phyloP scores from a whole-genome alignment of 2,113 vertebrate genomes.

The Ammodytes dubius region DNA sequence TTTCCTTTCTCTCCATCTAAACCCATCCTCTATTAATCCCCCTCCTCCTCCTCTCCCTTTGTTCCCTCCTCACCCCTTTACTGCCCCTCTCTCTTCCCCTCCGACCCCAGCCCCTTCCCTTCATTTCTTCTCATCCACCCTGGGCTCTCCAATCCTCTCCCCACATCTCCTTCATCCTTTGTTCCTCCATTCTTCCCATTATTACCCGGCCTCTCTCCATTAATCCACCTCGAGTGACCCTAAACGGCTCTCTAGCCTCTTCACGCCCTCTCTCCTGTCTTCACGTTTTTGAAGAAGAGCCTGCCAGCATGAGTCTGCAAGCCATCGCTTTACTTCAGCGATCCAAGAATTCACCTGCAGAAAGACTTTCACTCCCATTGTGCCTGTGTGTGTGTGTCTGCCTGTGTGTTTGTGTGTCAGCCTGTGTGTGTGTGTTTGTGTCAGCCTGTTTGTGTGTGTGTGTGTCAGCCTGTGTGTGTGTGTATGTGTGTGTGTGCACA shows the following conservation, averaged over 20 bases:
- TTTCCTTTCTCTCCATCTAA: constrained; percentile 41
- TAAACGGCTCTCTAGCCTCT: constrained; percentile 47
- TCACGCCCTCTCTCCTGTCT: constrained; percentile 22
- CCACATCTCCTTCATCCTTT: constrained; percentile 48
- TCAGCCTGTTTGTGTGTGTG: too few species aligned
- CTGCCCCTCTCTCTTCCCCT: constrained; percentile 27
- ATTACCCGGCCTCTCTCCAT: constrained; percentile 20
- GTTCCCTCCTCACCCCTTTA: constrained; percentile 62
- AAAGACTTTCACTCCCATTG: constrained; percentile 10
- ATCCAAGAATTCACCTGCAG: constrained; percentile 21
- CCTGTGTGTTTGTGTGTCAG: background rate
- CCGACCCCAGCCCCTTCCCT: constrained; percentile 13
- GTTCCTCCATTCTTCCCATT: constrained; percentile 59
- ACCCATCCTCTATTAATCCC: constrained; percentile 55
- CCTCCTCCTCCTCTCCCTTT: constrained; percentile 58
- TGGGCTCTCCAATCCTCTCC: constrained; percentile 43
- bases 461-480: background rate
- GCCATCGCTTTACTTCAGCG: constrained; percentile 43
- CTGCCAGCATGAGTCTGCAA: constrained; percentile 48
- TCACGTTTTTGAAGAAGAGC: constrained; percentile 45
- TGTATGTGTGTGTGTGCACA: background rate
- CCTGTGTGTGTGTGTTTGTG: background rate
- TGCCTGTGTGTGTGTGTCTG: background rate
- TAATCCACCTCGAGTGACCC: constrained; percentile 69
- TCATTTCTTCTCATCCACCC: constrained; percentile 55